A percentile compares a stretch with the other conserved stretches of the same genome.
Evolutionary conservation across 2,888 invertebrate species (phyloP).

Genomic region (Seira sanloemensis): DNA sequence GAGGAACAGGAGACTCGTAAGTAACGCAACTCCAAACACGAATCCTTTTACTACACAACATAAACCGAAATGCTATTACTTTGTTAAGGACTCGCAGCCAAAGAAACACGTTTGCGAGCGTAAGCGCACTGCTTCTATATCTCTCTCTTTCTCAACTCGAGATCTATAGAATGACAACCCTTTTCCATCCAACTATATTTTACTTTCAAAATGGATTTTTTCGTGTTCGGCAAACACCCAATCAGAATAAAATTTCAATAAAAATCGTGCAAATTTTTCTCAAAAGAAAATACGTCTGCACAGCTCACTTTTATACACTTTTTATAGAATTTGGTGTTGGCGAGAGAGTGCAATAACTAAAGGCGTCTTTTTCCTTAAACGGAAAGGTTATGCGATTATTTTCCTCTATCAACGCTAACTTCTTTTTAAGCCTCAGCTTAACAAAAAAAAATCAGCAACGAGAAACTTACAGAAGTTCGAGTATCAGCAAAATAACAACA

Average conservation of each 20-base stretch:
- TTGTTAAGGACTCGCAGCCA: background rate
- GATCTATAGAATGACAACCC: background rate
- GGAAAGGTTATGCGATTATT: background rate
- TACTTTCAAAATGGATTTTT: background rate
- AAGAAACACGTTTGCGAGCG: background rate
- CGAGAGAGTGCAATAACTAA: background rate
- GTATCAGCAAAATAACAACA: slow-evolving; percentile 1
- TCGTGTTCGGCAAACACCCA: background rate
- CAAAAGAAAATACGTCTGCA: background rate
- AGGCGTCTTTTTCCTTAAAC: background rate
- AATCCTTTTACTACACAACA: background rate
- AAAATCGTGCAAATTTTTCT: background rate
- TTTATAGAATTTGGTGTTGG: background rate
- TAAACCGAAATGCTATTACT: background rate
- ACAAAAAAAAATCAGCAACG: background rate
- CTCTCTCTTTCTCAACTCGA: too few species aligned
- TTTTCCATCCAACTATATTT: background rate
- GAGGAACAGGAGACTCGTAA: background rate
- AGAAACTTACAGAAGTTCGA: background rate
- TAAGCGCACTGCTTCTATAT: background rate
- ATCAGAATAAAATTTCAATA: background rate
- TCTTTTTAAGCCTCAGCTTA: background rate
- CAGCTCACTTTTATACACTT: background rate
- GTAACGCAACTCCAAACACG: background rate
- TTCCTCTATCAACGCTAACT: background rate